phyloP scores from a whole-genome alignment of 2,797 vertebrate species.

The Gobionotothen gibberifrons region DNA sequence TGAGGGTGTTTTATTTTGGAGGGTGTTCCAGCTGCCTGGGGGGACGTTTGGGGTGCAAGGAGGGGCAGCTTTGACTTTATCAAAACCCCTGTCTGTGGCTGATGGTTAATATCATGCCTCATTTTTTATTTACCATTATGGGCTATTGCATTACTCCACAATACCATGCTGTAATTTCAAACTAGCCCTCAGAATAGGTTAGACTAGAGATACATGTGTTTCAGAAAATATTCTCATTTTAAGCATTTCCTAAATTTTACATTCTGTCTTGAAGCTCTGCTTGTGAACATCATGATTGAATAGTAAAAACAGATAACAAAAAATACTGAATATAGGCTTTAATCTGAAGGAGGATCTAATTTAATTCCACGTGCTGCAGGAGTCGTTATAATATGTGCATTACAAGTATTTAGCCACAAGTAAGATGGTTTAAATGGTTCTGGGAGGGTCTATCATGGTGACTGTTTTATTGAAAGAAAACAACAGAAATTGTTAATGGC shows the following conservation, averaged over 20 bases:
- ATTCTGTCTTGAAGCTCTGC: background rate
- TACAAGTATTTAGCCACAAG: slow-evolving; percentile 28
- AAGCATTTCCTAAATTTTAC: background rate
- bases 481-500: slow-evolving; percentile 64
- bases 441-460: slow-evolving; percentile 17
- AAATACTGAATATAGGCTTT: slow-evolving; percentile 25
- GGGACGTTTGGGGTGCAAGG: slow-evolving; percentile 27
- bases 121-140: slow-evolving; percentile 16
- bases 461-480: slow-evolving; percentile 57
- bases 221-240: background rate
- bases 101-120: background rate
- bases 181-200: slow-evolving; percentile 2
- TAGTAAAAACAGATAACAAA: background rate
- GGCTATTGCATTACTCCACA: slow-evolving; percentile 5
- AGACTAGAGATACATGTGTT: background rate
- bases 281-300: background rate
- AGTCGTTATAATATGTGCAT: slow-evolving; percentile 32
- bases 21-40: slow-evolving; percentile 7
- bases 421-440: background rate
- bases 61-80: slow-evolving; percentile 17
- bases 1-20: slow-evolving; percentile 32
- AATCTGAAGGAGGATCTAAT: slow-evolving; percentile 62
- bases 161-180: slow-evolving; percentile 13
- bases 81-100: slow-evolving; percentile 1
- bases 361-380: slow-evolving; percentile 77